Evolutionary conservation across 2,797 vertebrate genomes (phyloP).

Genomic region (Poliocrania exsul): DNA sequence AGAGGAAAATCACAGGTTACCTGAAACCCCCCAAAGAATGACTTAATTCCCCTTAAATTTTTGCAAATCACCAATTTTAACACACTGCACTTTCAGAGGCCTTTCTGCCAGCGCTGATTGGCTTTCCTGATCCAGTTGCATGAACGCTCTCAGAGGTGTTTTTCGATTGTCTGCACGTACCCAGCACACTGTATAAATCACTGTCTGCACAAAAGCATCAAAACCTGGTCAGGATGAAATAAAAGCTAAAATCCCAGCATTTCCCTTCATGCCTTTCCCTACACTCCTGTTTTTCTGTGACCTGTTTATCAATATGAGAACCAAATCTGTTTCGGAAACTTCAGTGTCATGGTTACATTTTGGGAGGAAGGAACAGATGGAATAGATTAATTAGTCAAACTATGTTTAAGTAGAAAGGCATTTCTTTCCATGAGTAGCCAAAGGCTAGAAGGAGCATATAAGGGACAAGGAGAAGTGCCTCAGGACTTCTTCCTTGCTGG

Average conservation of each 20-base stretch:
- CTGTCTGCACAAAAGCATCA: neutral
- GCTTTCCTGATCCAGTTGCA: neutral
- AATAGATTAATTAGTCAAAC: slow-evolving; percentile 88
- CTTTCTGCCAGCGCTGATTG: neutral
- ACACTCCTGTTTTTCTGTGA: slow-evolving; percentile 56
- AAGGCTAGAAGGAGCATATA: slow-evolving; percentile 77
- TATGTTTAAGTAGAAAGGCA: slow-evolving; percentile 86
- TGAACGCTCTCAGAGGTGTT: slow-evolving; percentile 13
- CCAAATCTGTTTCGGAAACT: slow-evolving; percentile 82
- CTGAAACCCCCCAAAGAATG: neutral
- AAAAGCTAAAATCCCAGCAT: slow-evolving; percentile 23
- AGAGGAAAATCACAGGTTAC: neutral
- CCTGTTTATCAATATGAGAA: slow-evolving; percentile 80
- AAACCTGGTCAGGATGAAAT: neutral
- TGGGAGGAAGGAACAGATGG: slow-evolving; percentile 86
- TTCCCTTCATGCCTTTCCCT: neutral
- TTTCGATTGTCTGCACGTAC: neutral
- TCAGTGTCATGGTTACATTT: slow-evolving; percentile 82
- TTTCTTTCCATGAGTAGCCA: slow-evolving; percentile 87
- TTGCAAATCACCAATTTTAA: neutral
- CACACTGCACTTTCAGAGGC: neutral
- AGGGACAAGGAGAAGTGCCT: slow-evolving; percentile 71
- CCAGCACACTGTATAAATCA: slow-evolving; percentile 19
- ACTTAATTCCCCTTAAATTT: neutral
- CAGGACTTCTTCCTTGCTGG: slow-evolving; percentile 44